Evolutionary conservation across 2,797 vertebrate genomes (phyloP), one percentile per base, ranked within the genome.

Genomic region (Staurois parvus): DNA sequence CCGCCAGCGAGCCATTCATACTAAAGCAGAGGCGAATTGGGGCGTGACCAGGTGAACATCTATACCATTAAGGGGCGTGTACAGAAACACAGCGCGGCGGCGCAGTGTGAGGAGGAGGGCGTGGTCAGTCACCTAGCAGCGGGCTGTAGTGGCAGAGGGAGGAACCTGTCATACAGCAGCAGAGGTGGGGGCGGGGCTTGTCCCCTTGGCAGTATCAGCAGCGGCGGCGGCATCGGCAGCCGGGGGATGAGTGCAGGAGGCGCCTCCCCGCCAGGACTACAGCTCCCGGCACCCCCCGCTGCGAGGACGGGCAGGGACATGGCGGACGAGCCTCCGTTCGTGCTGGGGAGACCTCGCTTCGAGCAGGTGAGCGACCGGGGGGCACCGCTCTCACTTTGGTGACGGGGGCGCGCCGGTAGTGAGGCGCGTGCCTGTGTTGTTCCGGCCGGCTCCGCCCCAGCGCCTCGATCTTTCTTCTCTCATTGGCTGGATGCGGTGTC

Each of bases 321-420:
- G 45, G 91, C 92, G 56, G 93, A 93, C 6, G 95, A 91, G 24
- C 94, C 94, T 7, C 86, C 89, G 30, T 98, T 98, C 89, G 93
- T 93, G 90, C 91, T 93, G 81, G 96, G 95, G n/a, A 94, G 94
- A 88, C 90, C 96, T 2, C 96, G 96, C 88, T 97, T 96, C 90
- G 93, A 96, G 89, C 97, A 97, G 97, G 97, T 98, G 94, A 85
- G 83, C 45, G 69, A 19, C 5, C 6, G 9, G 29, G 67, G 72
- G 15, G 29, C 79, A 81, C 76, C 48, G n/a, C 29, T 62, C 9
- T 29, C 26, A 9, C 29, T 32, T 68, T n/a, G 13, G 48, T 28
- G 9, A 52, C 69, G 21, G 66, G 19, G 10, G 78, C 28, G 40
- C 66, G n/a, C 77, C 68, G 17, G 26, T 37, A 59, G 56, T n/a